Evolutionary conservation across 2,888 invertebrate genomes (phyloP), one percentile per base, ranked within the genome.

Genomic region (Tenthredo mesomela): DNA sequence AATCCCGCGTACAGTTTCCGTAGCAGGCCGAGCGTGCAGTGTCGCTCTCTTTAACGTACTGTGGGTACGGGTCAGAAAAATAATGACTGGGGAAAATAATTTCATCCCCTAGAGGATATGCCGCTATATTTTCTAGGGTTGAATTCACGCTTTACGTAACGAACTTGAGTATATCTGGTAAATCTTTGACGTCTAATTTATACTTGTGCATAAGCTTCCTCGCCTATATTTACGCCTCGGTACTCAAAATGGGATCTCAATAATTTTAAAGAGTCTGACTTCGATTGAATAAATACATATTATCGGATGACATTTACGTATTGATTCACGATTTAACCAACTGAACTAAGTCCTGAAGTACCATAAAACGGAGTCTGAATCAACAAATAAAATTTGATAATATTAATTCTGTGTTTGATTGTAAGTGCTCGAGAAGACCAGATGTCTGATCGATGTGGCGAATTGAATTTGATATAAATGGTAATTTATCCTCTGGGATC

Each of bases 11-110:
- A 67, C 67, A 21, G 40, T 43, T 73, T 37, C 33, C 73, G 43
- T 10, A 33, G 61, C 25, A 61, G 12, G 12, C 61, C 61, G 21
- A 61, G 61, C 61, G 15, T 77, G 21, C 4, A 1, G 0, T 1
- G 29, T 77, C 29, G 50, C 50, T 77, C 50, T 77, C 77, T 77
- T 77, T n/a, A 77, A 77, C 47, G 25, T 77, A 50, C 29, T n/a
- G 6, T 29, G 43, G 15, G 37, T 37, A 37, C 37, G 37, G 18
- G 29, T 25, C 77, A 33, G 33, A 54, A 77, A 77, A 77, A 77
- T 77, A 29, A 50, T 77, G 50, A 18, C 54, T 54, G 3, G 33
- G 77, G 77, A 54, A 54, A 77, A 77, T 77, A 10, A 77, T 77
- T 50, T 33, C 77, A 77, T 50, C 29, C 77, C 21, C 29, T n/a